These are phyloP conservation scores for Drosophila eohydei DNA, from an alignment of 2,888 invertebrate species.

Conservation along the genomic window DNA sequence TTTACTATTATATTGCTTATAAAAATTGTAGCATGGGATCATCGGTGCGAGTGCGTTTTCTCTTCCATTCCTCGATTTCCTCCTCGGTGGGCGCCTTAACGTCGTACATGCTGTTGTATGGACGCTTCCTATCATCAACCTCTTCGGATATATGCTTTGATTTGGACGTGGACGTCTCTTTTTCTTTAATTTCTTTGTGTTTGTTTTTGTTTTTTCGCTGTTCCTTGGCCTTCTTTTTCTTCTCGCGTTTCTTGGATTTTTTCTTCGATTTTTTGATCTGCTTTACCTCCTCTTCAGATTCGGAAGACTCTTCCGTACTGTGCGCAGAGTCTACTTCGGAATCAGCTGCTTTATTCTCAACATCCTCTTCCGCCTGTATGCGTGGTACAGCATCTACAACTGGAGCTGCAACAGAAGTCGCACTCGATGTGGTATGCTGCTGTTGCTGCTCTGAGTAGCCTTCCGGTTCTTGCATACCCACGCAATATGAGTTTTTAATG, in stretches of 20 bases:
- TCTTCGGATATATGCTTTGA: conserved; percentile 84
- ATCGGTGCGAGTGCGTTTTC: conserved; percentile 92
- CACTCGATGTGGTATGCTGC: conserved; percentile 16
- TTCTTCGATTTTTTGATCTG: conserved; percentile 73
- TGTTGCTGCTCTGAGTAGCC: conserved; percentile 54
- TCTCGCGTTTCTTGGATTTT: conserved; percentile 79
- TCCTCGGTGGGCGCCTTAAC: conserved; percentile 94
- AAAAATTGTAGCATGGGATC: conserved; percentile 96
- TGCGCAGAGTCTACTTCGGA: conserved; percentile 41
- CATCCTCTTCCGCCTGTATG: conserved; percentile 40
- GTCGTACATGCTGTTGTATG: conserved; percentile 96
- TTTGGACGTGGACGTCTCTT: conserved; percentile 70
- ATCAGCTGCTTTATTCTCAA: conserved; percentile 82
- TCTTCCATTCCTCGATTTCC: conserved; percentile 96
- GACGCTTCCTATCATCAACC: conserved; percentile 95
- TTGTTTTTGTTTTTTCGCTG: conserved; percentile 79
- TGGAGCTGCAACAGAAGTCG: conserved; percentile 16
- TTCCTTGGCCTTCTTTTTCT: conserved; percentile 82
- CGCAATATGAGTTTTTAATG: conserved; percentile 86
- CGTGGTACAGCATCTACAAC: conserved; percentile 24
- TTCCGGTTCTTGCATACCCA: conserved; percentile 75
- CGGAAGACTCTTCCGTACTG: conserved; percentile 55
- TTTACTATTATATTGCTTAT: conserved; percentile 18
- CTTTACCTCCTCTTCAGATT: conserved; percentile 48
- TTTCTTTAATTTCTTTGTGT: conserved; percentile 54